Evolutionary conservation across 1,140 invertebrate genomes (phyloP), one percentile per base, ranked within the genome.

Genomic region (Drosophila novamexicana): DNA sequence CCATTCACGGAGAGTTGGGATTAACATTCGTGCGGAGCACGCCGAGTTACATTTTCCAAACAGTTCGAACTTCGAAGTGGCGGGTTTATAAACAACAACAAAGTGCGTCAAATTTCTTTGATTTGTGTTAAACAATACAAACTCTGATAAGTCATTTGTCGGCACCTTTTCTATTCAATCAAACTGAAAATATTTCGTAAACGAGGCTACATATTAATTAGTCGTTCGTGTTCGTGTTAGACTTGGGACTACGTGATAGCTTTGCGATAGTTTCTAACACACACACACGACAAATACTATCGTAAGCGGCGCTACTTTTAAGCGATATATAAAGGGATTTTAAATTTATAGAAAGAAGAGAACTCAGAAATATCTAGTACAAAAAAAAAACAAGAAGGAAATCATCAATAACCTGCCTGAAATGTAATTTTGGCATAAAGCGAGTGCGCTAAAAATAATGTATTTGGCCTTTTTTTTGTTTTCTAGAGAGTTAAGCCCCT

Each of bases 91-190:
- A 52, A 68, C 65, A 68, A 61, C 44, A 42, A 65, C 36, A 63
- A 67, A 73, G 40, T 61, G 49, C 56, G 40, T 68, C 39, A 39
- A 73, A 47, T 53, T 59, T 73, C 64, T 61, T 73, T 68, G 50
- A 64, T 40, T 66, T 67, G 7, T 37, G 42, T 29, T 49, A 63
- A 70, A 63, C 58, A 70, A 62, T 54, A 54, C 36, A 54, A 69
- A 44, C 39, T 42, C 16, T 54, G 63, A n/a, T 70, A 1, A 39
- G 65, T n/a, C 53, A 70, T 72, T 67, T 72, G 69, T 72, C 69
- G 69, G 63, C 63, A 72, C 54, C 69, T 66, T 58, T 73, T 53
- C 14, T 42, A 44, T 56, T 67, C 70, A 73, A 67, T 62, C 71
- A 68, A 70, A 40, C 10, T 8, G 29, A 63, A 75, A 58, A 70